Evolutionary conservation across 2,888 invertebrate species (phyloP), one percentile per base, ranked within the genome.

Genomic region (Tiliacea citrago): DNA sequence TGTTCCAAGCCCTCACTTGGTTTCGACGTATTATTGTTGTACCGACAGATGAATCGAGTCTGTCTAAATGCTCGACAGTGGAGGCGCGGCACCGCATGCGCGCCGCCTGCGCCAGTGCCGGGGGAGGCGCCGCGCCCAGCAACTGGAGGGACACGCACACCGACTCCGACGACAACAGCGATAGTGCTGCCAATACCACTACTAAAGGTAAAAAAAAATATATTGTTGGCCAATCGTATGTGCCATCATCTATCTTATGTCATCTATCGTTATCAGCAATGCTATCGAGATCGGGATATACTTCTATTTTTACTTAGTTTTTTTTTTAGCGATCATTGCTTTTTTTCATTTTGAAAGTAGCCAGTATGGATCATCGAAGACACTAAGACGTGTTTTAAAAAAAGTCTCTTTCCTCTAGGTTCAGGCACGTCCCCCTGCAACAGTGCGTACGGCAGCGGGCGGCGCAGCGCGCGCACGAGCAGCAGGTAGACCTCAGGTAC

Each of bases 11-110:
- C 55, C 29, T 53, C 24, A 70, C 82, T 81, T 65, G 82, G 81
- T 77, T 75, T 75, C 85, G 72, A 82, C 53, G 49, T 70, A 67
- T 82, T 73, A 63, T 72, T 83, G 68, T 87, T 83, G 75, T 83
- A 82, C 86, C 90, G 87, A 77, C 95, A 97, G 97, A 97, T 90
- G 97, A 97, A 90, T 97, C 97, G 87, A 97, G 97, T 85, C 94
- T 97, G 83, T 97, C 97, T 91, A 97, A 97, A 93, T 97, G 97
- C 85, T 97, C 97, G 96, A 97, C 97, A 83, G 97, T 97, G 94
- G 97, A 97, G 86, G 97, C 97, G 89, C 96, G 97, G 55, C 97
- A 97, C 62, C 96, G 97, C 55, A 90, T 95, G 92, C 95, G 96
- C 39, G 94, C 93, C 9, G 92, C 93, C 39, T 89, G 92, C 85